Percentiles rank a stretch among this genome's conserved stretches.
These are phyloP conservation scores for Phasia obesa DNA, from an alignment of 2,888 invertebrate genomes.

Conservation along the genomic window DNA sequence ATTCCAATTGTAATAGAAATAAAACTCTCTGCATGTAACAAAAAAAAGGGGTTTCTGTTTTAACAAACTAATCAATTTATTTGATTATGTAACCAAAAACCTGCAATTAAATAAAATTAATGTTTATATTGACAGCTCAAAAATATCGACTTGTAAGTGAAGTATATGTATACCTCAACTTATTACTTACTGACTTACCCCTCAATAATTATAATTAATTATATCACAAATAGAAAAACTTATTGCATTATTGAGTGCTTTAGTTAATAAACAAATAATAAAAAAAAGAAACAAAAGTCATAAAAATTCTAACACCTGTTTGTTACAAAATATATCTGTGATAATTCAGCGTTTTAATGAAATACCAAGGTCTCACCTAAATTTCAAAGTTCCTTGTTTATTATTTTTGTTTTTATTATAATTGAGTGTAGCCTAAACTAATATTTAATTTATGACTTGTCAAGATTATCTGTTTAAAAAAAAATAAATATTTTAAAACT, in stretches of 20 bases:
- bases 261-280: conserved; percentile 5
- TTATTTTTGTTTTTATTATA: conserved; percentile 1
- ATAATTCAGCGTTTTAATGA: background rate
- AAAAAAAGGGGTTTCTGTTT: conserved; percentile 34
- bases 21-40: background rate
- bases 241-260: conserved; percentile 18
- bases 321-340: conserved; percentile 29
- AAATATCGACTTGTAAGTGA: conserved; percentile 1
- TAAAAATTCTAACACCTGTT: conserved; percentile 51
- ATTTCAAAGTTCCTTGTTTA: conserved; percentile 1
- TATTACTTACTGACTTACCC: conserved; percentile 14
- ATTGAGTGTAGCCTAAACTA: conserved; percentile 53
- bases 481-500: conserved; percentile 21
- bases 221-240: conserved; percentile 16
- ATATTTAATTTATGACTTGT: conserved; percentile 63
- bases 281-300: conserved; percentile 3
- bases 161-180: conserved; percentile 17
- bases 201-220: conserved; percentile 56
- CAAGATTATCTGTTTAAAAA: conserved; percentile 43
- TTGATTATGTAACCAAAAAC: conserved; percentile 48
- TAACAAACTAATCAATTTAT: conserved; percentile 68
- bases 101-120: conserved; percentile 72
- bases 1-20: conserved; percentile 23
- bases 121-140: conserved; percentile 70
- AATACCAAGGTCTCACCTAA: conserved; percentile 24